These are phyloP conservation scores for Ochropleura leucogaster DNA, from an alignment of 2,888 invertebrate genomes.

Conservation along the genomic window DNA sequence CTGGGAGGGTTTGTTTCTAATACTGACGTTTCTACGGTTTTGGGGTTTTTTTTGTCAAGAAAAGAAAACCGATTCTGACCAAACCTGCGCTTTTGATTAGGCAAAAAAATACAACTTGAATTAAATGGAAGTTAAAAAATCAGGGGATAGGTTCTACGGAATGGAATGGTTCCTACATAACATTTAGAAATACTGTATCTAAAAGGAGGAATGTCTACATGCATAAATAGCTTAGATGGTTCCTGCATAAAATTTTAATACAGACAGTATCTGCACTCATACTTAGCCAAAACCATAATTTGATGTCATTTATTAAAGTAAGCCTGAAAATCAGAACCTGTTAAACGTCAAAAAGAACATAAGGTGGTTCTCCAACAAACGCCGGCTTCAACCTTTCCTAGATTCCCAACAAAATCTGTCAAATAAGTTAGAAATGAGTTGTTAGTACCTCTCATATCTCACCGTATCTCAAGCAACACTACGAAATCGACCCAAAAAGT, in stretches of 20 bases:
- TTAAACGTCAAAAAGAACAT: background rate
- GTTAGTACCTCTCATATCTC: background rate
- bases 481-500: conserved; percentile 6
- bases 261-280: background rate
- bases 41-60: background rate
- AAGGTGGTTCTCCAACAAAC: background rate
- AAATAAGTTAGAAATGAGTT: background rate
- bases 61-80: background rate
- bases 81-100: background rate
- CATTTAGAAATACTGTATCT: too few relatives aligned
- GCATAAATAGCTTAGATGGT: background rate
- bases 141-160: background rate
- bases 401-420: background rate
- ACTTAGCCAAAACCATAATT: background rate
- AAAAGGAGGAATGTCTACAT: too few relatives aligned
- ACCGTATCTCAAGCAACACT: background rate
- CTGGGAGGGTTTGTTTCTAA: background rate
- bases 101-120: background rate
- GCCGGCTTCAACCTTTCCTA: background rate
- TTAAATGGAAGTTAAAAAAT: background rate
- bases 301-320: background rate
- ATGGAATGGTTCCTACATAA: too few relatives aligned
- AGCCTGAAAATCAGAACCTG: background rate
- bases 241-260: background rate
- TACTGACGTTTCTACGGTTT: background rate